Evolutionary conservation across 2,888 invertebrate species (phyloP), one percentile per base, ranked within the genome.

Genomic region (Buathra laborator): DNA sequence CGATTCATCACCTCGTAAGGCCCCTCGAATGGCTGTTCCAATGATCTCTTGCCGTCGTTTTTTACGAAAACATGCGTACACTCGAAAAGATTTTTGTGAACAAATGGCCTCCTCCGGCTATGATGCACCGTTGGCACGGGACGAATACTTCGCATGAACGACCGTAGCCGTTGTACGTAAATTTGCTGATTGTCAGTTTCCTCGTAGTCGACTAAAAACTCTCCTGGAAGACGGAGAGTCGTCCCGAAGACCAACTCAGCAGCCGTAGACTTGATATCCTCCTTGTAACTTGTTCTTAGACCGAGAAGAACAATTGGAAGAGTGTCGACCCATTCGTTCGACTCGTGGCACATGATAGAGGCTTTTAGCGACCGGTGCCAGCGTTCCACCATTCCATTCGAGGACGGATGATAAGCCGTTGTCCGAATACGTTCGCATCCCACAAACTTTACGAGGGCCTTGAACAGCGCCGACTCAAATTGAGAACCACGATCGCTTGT

Each of bases 1-100:
- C 77, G 77, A 14, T 72, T 70, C 14, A 88, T 46, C 7, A 90
- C 84, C 46, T 81, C 48, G 70, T 83, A 86, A 3, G 89, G 89
- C 9, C 89, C 89, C n/a, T 81, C 82, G 64, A 89, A 90, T 0
- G 89, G 89, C 14, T 86, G 87, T 48, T 86, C 78, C 16, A 89
- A 77, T 5, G 85, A 77, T 16, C 32, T n/a, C 67, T 64, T 79
- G 3, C 59, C 53, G 37, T 86, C 83, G 12, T 75, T 71, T 32
- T 77, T 48, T 1, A 86, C 32, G 71, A 84, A 81, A 9, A 85
- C 85, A 48, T 86, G 86, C 2, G 83, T 53, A 24, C 76, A 76
- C 1, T 5, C 14, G 59, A 5, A 59, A 29, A 59, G 59, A 6
- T 10, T 14, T 6, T 29, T 59, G 59, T 29, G 29, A 10, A 14